Percentiles rank a stretch among this genome's conserved stretches.
These are phyloP conservation scores for Mus caroli DNA, from an alignment of 2,797 vertebrate genomes.

Conservation along the genomic window DNA sequence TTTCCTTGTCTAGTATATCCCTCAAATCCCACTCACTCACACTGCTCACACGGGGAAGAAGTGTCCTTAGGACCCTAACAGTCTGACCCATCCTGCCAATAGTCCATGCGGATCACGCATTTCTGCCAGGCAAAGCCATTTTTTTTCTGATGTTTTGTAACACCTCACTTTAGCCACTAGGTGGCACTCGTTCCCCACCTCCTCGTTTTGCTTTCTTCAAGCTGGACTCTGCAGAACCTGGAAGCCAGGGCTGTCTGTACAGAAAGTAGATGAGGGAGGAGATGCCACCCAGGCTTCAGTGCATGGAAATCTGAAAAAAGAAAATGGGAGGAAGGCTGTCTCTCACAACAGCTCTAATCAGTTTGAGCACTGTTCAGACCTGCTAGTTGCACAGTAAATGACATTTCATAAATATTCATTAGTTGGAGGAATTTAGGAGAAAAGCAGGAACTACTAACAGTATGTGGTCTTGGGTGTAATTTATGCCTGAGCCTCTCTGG, in stretches of 20 bases:
- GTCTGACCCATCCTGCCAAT: not conserved
- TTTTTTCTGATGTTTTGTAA: not conserved
- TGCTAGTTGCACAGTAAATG: constrained; percentile 63
- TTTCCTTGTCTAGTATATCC: not conserved
- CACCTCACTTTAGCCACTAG: constrained; percentile 66
- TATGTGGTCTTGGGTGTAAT: constrained; percentile 45
- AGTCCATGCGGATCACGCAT: not conserved
- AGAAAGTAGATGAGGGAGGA: constrained; percentile 9
- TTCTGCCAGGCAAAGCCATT: not conserved
- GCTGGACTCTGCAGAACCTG: not conserved
- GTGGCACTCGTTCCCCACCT: constrained; percentile 68
- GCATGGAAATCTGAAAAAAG: constrained; percentile 19
- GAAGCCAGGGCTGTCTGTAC: not conserved
- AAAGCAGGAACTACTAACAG: constrained; percentile 55
- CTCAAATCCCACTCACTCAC: not conserved
- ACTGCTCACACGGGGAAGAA: not conserved
- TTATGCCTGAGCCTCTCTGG: constrained; percentile 33
- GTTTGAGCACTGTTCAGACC: not conserved
- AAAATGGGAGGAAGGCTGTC: constrained; percentile 16
- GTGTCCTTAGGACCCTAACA: not conserved
- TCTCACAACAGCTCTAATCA: constrained; percentile 62
- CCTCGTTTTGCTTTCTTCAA: not conserved
- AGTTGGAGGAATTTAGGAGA: constrained; percentile 47
- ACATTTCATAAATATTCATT: constrained; percentile 73
- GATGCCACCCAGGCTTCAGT: constrained; percentile 12